Base-by-base conservation (phyloP, 2,888 invertebrate genomes). In the Byasa hedistus region DNA sequence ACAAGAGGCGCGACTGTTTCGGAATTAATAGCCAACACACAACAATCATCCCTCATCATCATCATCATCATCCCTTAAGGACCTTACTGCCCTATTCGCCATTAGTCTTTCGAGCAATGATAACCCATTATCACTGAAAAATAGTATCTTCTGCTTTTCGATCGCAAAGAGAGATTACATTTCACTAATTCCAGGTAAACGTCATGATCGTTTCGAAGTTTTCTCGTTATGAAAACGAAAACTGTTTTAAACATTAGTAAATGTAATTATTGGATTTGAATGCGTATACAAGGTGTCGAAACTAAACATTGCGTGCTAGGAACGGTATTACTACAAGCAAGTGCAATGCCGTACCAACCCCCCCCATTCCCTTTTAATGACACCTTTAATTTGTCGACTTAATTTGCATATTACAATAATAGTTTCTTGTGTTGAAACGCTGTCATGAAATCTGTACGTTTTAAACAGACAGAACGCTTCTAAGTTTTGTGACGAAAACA, bases 331-430 rank as follows among this genome's bases (percentile, higher is more conserved):
- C 74, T 73, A 77, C 68, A 65, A 76, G 69, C 75, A 76, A 79
- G 77, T 76, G 83, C 83, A 81, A 83, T 77, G 78, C 80, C 82
- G 85, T 87, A 82, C 88, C 87, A 85, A 27, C 27, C 15, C 39
- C 39, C 78, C 83, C 83, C 81, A 79, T 70, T 71, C 78, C 77
- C 73, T 76, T 76, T 78, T 85, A 89, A 89, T 89, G 80, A 88
- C 84, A 82, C 84, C 79, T 79, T 73, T 76, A 79, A 77, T 80
- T 85, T 82, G 81, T 85, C 83, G 82, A 78, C 84, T 84, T 85
- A 87, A 89, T 90, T 90, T 90, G 83, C 88, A 89, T 89, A 82
- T 81, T 85, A 84, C 79, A 82, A 83, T 78, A 78, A 80, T 79
- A 79, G 83, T 80, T 78, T 78, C 74, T 76, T 78, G 75, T 72